Evolutionary conservation across 1,140 invertebrate genomes (phyloP).

Genomic region (Conus ventricosus): DNA sequence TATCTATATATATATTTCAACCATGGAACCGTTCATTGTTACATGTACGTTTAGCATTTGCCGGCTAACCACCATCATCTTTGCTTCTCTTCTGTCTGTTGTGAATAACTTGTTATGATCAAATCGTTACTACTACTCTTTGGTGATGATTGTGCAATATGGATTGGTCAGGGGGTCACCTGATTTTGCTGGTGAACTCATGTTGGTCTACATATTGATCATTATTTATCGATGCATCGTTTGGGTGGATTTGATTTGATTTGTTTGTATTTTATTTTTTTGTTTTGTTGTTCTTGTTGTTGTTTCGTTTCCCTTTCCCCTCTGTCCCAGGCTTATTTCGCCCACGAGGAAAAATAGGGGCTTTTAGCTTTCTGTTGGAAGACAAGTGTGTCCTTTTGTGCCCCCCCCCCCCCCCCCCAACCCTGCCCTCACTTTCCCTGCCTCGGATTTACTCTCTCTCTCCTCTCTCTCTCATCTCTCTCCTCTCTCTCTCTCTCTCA

Average conservation of each 20-base stretch:
- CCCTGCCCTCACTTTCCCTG: no score
- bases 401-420: no score
- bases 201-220: slow-evolving; percentile 5
- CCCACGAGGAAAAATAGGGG: background rate
- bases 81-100: background rate
- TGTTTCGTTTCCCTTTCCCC: background rate
- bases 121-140: background rate
- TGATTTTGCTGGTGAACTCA: background rate
- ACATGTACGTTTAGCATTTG: background rate
- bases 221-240: slow-evolving; percentile 21
- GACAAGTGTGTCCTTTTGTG: no score
- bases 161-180: background rate
- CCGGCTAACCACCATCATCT: background rate
- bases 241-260: no score
- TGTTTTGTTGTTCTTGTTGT: no score
- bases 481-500: background rate
- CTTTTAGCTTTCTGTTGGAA: background rate
- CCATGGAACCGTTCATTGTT: no score
- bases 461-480: background rate
- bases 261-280: no score
- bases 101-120: background rate
- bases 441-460: no score
- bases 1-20: no score
- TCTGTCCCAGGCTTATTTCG: background rate
- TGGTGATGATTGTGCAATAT: slow-evolving; percentile 19